A percentile compares a stretch with the other conserved stretches of the same genome.
phyloP scores from a whole-genome alignment of 2,888 invertebrate genomes.

The Tetrapedia diversipes region DNA sequence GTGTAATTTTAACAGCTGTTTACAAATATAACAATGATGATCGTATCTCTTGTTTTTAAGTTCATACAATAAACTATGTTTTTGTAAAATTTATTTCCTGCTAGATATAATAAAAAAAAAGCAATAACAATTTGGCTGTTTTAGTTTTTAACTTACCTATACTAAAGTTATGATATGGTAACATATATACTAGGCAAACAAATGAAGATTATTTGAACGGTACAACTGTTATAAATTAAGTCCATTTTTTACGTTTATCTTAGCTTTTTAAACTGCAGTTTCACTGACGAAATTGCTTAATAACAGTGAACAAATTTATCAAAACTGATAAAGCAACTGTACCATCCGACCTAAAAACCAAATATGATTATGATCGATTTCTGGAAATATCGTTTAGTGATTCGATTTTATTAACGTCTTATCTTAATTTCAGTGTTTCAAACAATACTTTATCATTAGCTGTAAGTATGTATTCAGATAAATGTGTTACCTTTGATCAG shows the following conservation, averaged over 20 bases:
- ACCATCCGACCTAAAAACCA: neutral
- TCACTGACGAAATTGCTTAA: too few species aligned
- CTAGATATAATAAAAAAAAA: too few species aligned
- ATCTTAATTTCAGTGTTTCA: neutral
- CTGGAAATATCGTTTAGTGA: neutral
- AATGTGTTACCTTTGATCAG: conserved; percentile 14
- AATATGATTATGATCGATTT: neutral
- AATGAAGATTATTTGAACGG: too few species aligned
- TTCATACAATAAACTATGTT: neutral
- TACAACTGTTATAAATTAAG: too few species aligned
- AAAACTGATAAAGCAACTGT: neutral
- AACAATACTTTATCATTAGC: neutral
- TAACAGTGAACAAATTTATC: neutral
- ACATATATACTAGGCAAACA: neutral
- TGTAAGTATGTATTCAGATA: conserved; percentile 13
- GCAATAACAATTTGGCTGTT: too few species aligned
- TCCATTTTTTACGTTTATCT: too few species aligned
- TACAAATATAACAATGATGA: neutral
- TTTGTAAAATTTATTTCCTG: neutral
- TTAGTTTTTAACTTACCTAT: too few species aligned
- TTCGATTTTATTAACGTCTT: neutral
- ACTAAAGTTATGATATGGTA: neutral
- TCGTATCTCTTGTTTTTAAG: neutral
- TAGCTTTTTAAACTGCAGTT: neutral
- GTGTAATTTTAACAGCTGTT: neutral